Evolutionary conservation across 2,113 vertebrate genomes (phyloP).

Genomic region (Anas platyrhynchos): DNA sequence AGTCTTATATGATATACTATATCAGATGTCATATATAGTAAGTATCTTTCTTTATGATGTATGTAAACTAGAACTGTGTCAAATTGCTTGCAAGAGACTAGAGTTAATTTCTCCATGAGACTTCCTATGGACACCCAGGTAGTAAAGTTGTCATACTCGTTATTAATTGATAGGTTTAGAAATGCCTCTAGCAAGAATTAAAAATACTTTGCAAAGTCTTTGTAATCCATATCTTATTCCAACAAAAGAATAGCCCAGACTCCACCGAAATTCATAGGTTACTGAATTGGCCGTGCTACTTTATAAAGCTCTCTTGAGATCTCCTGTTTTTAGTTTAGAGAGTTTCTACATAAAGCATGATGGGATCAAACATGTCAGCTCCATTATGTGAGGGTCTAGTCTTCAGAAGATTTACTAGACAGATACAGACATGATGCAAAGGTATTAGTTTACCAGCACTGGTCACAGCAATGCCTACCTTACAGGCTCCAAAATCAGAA

Average conservation of each 20-base stretch:
- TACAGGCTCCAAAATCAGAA: neutral
- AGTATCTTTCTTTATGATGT: slow-evolving; percentile 38
- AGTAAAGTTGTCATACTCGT: neutral
- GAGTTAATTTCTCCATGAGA: neutral
- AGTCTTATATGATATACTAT: neutral
- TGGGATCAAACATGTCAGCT: neutral
- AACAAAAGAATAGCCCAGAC: neutral
- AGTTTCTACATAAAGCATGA: neutral
- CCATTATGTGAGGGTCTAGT: neutral
- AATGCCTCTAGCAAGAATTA: neutral
- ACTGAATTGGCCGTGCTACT: neutral
- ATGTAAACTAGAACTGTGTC: slow-evolving; percentile 30
- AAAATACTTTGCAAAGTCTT: neutral
- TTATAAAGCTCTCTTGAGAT: neutral
- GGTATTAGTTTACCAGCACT: neutral
- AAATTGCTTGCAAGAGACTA: slow-evolving; percentile 30
- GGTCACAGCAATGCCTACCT: neutral
- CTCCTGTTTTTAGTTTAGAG: neutral
- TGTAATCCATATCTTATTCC: neutral
- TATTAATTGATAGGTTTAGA: neutral
- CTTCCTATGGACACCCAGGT: neutral
- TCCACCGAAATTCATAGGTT: neutral
- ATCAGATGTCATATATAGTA: neutral
- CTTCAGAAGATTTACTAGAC: neutral
- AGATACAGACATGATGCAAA: neutral